These are phyloP conservation scores for Papilio protenor DNA, from an alignment of 2,888 invertebrate species.

Conservation along the genomic window DNA sequence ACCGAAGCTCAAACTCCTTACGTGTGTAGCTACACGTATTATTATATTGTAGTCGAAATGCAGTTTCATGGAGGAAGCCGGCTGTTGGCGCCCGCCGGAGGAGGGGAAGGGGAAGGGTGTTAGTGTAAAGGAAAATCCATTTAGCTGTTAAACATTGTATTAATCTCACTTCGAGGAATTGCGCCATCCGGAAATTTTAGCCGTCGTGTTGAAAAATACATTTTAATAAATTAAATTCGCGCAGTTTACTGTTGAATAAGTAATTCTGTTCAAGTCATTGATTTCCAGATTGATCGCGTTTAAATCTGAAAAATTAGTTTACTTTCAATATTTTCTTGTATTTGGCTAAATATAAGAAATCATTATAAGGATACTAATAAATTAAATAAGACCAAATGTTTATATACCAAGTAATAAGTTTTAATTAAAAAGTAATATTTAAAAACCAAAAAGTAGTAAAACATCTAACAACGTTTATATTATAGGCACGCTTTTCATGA, in stretches of 20 bases:
- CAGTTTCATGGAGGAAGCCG: slow-evolving; percentile 58
- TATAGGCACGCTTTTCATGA: neutral
- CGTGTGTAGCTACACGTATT: slow-evolving; percentile 46
- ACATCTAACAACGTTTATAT: neutral
- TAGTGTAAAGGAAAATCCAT: slow-evolving; percentile 68
- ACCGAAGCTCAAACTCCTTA: slow-evolving; percentile 56
- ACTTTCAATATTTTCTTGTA: neutral
- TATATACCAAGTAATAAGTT: neutral
- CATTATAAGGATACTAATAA: too few relatives aligned
- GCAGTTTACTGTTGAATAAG: neutral
- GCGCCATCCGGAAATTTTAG: slow-evolving; percentile 58
- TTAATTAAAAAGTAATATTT: neutral
- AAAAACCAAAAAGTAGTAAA: neutral
- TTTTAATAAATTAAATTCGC: slow-evolving; percentile 57
- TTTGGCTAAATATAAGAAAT: too few relatives aligned
- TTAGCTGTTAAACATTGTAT: slow-evolving; percentile 77
- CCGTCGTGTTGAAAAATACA: slow-evolving; percentile 46
- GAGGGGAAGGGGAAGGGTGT: slow-evolving; percentile 45
- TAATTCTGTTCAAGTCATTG: neutral
- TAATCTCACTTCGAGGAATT: slow-evolving; percentile 55
- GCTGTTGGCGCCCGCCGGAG: slow-evolving; percentile 47
- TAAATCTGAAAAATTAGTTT: neutral
- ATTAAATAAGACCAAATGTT: neutral
- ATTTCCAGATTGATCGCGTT: neutral
- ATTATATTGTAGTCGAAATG: slow-evolving; percentile 55